These are phyloP conservation scores for Ceuthmochares aereus DNA, from an alignment of 2,113 vertebrate genomes.

Conservation along the genomic window DNA sequence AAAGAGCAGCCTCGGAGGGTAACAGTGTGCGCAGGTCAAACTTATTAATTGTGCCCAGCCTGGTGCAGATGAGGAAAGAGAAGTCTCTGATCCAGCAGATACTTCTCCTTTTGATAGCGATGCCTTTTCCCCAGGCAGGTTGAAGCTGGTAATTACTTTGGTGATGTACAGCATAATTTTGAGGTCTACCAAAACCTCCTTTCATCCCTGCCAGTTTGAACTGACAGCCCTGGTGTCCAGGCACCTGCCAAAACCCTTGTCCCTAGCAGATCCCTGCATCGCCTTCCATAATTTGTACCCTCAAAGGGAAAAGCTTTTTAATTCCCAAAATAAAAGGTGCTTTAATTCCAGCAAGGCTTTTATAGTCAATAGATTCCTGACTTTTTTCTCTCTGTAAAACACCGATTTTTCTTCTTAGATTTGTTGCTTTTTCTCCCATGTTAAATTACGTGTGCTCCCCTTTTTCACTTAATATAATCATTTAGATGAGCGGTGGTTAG, in stretches of 20 bases:
- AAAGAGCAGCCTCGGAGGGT: background rate
- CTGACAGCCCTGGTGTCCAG: background rate
- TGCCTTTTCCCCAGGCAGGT: background rate
- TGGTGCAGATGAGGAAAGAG: background rate
- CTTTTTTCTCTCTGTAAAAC: slow-evolving; percentile 26
- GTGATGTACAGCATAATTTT: background rate
- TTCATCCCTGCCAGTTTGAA: background rate
- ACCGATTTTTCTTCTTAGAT: slow-evolving; percentile 27
- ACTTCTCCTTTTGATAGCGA: background rate
- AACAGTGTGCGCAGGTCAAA: background rate
- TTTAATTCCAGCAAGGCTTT: slow-evolving; percentile 41
- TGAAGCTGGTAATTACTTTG: background rate
- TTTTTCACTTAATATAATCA: slow-evolving; percentile 68
- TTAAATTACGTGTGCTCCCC: slow-evolving; percentile 49
- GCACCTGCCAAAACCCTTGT: background rate
- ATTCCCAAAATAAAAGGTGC: background rate
- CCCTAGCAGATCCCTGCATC: background rate
- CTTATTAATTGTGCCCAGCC: background rate
- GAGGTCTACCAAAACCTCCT: background rate
- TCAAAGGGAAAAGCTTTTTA: slow-evolving; percentile 15
- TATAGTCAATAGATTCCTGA: background rate
- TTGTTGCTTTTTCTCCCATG: slow-evolving; percentile 58
- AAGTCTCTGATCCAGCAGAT: background rate
- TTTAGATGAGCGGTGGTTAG: slow-evolving; percentile 62
- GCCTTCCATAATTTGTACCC: background rate